A percentile compares a stretch with the other conserved stretches of the same genome.
These are phyloP conservation scores for Dicroscelio sp. DNA, from an alignment of 2,888 invertebrate genomes.

Conservation along the genomic window DNA sequence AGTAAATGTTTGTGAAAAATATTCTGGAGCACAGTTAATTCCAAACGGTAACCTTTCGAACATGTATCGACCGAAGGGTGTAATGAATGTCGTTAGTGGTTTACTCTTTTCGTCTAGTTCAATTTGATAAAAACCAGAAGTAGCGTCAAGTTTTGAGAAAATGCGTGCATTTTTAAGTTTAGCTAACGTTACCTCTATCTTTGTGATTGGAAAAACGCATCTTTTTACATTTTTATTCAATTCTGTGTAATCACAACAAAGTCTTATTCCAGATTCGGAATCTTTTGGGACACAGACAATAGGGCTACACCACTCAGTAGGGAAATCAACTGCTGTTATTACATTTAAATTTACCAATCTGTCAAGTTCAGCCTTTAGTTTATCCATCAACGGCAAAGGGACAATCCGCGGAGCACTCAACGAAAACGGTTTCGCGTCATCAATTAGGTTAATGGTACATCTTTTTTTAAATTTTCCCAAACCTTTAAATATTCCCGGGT, in stretches of 20 bases:
- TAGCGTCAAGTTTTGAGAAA: conserved; percentile 84
- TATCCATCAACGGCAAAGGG: conserved; percentile 86
- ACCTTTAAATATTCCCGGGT: conserved; percentile 73
- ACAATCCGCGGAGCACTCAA: conserved; percentile 87
- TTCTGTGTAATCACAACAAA: conserved; percentile 86
- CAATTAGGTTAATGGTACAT: conserved; percentile 83
- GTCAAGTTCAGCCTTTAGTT: conserved; percentile 87
- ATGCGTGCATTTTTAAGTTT: conserved; percentile 58
- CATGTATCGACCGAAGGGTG: conserved; percentile 78
- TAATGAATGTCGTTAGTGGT: conserved; percentile 79
- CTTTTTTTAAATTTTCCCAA: conserved; percentile 81
- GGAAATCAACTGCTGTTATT: conserved; percentile 86
- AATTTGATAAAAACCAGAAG: conserved; percentile 77
- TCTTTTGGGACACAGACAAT: conserved; percentile 88
- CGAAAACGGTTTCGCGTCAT: conserved; percentile 85
- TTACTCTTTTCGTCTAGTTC: conserved; percentile 72
- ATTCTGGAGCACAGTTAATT: conserved; percentile 67
- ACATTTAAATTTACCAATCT: conserved; percentile 84
- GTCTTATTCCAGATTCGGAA: conserved; percentile 74
- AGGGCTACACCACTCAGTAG: conserved; percentile 89
- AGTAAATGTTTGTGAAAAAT: conserved; percentile 66
- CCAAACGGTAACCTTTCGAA: conserved; percentile 81
- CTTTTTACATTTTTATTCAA: conserved; percentile 84
- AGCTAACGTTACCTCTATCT: conserved; percentile 61
- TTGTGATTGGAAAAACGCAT: conserved; percentile 71